These are phyloP conservation scores for Meteorus cinctellus DNA, from an alignment of 2,888 invertebrate species.

Conservation along the genomic window DNA sequence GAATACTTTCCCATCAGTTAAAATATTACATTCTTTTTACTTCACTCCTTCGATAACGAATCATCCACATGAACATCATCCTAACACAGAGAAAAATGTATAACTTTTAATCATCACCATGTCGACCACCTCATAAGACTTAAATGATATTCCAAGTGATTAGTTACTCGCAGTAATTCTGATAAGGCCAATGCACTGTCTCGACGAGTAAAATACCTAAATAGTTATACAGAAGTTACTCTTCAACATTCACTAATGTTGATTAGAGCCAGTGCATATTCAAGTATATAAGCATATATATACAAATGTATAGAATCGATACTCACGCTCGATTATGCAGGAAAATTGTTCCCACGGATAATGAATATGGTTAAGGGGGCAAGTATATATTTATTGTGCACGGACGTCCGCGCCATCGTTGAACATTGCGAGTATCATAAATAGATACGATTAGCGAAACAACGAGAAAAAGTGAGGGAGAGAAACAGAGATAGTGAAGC, in stretches of 20 bases:
- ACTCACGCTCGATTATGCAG: slow-evolving; percentile 55
- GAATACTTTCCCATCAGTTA: too few relatives aligned
- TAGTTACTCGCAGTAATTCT: not conserved
- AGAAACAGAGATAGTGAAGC: slow-evolving; percentile 8
- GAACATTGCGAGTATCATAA: slow-evolving; percentile 35
- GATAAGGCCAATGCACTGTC: slow-evolving; percentile 8
- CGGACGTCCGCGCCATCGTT: slow-evolving; percentile 22
- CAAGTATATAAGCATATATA: not conserved
- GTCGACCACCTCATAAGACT: not conserved
- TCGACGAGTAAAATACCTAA: not conserved
- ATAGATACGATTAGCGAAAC: slow-evolving; percentile 33
- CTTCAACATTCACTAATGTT: not conserved
- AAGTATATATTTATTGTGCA: slow-evolving; percentile 31
- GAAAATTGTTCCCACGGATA: slow-evolving; percentile 59
- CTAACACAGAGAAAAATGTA: too few relatives aligned
- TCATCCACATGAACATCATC: too few relatives aligned
- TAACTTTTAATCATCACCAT: too few relatives aligned
- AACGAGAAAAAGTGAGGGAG: slow-evolving; percentile 27
- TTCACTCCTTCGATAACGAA: too few relatives aligned
- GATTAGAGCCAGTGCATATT: slow-evolving; percentile 25
- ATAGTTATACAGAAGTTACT: not conserved
- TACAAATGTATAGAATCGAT: slow-evolving; percentile 52
- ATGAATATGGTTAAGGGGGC: slow-evolving; percentile 47
- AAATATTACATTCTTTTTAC: too few relatives aligned
- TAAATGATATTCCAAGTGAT: slow-evolving; percentile 18